Base-by-base conservation (phyloP, 1,140 invertebrate genomes). In the Sycophaga agraensis region DNA sequence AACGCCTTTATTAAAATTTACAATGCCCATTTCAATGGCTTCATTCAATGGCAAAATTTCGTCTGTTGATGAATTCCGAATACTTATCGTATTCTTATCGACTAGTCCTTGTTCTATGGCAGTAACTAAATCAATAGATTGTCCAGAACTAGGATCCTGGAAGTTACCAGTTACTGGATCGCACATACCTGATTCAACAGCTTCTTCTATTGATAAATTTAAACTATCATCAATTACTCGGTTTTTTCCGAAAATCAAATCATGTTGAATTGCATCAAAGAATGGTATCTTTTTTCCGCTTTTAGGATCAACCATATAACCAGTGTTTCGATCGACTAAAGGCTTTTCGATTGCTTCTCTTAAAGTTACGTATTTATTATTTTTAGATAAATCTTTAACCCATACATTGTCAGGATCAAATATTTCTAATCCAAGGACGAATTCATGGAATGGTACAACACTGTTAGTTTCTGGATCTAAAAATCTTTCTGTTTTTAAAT, bases 221-320 rank as follows among this genome's bases (percentile, higher is more conserved):
- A 80, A 77, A 50, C 71, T 60, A 58, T 80, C 66, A 11, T 66
- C 22, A 8, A 40, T 11, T 55, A 72, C 64, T 31, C 49, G 45
- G 17, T 46, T 34, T 45, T 54, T 64, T 42, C 74, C 67, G 19
- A 73, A 70, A 53, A 70, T 68, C 67, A 61, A 70, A 0, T 60
- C 60, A 17, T 61, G 68, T 61, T 89, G 85, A 35, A 94, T 84
- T 63, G 92, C 93, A 73, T 94, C 90, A 77, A 93, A 89, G 77
- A 96, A 93, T 5, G 90, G 85, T 39, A 95, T 85, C 50, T 87
- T 84, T 72, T 89, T 88, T 8, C 92, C 91, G 21, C 87, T 91
- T 75, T 89, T 88, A 9, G 88, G 87, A 82, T 96, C 90, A 4
- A 93, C 86, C 85, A 94, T 89, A 67, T 91, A 85, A 8, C 92